Conservation (phyloP, 2,113 vertebrate species). For the Eublepharis macularius region DNA sequence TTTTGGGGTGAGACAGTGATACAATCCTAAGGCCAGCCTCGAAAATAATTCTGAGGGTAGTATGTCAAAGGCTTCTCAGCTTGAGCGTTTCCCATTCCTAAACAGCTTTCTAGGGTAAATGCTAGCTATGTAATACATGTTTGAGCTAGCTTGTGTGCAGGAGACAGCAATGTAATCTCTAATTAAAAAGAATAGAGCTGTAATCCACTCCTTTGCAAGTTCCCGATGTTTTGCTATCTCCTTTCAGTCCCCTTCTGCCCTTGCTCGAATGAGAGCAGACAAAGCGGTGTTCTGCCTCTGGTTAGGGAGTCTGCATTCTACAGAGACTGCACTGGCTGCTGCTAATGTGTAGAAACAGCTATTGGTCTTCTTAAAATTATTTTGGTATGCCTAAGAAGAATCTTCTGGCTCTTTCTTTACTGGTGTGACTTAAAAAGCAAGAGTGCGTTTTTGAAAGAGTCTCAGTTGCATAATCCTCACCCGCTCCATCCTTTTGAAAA, state of each 20-base stretch:
- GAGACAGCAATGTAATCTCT: neutral
- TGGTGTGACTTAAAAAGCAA: too few species aligned
- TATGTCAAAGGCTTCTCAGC: neutral
- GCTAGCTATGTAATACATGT: neutral
- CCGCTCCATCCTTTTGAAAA: too few species aligned
- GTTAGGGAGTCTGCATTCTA: neutral
- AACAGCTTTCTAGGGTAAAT: neutral
- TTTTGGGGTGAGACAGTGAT: too few species aligned
- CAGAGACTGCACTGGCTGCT: neutral
- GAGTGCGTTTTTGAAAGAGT: too few species aligned
- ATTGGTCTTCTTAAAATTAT: neutral
- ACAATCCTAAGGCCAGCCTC: too few species aligned
- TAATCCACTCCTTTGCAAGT: neutral
- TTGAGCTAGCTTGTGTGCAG: neutral
- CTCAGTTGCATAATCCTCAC: too few species aligned
- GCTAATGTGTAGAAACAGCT: neutral
- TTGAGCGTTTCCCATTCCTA: neutral
- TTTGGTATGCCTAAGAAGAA: neutral
- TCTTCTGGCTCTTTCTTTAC: neutral
- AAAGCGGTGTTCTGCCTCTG: neutral
- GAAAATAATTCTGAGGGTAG: neutral
- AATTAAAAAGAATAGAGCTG: neutral
- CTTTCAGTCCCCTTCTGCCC: neutral
- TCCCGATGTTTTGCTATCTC: neutral
- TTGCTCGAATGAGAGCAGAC: neutral